Percentiles rank a stretch among this genome's conserved stretches.
phyloP scores from a whole-genome alignment of 2,113 vertebrate genomes.

The Cairina moschata region DNA sequence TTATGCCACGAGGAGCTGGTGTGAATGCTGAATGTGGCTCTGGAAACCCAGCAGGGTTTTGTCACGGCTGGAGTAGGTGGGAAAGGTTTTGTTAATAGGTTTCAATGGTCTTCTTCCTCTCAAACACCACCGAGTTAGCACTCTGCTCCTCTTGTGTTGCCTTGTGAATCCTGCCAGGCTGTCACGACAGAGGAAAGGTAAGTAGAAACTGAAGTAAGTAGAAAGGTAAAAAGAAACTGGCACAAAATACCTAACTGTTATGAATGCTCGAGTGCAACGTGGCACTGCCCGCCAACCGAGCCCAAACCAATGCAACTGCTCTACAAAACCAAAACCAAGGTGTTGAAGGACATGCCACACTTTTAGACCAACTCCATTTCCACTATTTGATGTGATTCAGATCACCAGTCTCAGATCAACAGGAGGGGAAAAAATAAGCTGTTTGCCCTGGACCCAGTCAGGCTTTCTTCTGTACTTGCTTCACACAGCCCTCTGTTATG shows the following conservation, averaged over 20 bases:
- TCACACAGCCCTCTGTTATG: not conserved
- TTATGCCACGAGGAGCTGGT: not conserved
- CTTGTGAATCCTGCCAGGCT: not conserved
- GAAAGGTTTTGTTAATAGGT: not conserved
- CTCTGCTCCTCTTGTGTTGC: not conserved
- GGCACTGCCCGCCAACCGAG: fast-evolving
- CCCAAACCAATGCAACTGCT: not conserved
- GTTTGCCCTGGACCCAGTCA: not conserved
- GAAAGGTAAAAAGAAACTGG: not conserved
- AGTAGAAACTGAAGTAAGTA: not conserved
- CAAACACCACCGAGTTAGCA: not conserved
- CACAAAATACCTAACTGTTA: not conserved
- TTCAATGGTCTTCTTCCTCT: not conserved
- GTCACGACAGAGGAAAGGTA: not conserved
- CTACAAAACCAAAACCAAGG: not conserved
- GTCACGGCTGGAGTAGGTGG: not conserved
- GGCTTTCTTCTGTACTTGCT: not conserved
- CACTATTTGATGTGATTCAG: not conserved
- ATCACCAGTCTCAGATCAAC: not conserved
- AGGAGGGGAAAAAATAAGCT: not conserved
- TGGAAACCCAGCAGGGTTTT: fast-evolving
- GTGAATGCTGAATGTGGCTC: fast-evolving
- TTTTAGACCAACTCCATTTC: not conserved
- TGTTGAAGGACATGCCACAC: fast-evolving
- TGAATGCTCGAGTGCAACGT: not conserved